Base-by-base conservation (phyloP, 2,797 vertebrate species). In the Betta splendens region DNA sequence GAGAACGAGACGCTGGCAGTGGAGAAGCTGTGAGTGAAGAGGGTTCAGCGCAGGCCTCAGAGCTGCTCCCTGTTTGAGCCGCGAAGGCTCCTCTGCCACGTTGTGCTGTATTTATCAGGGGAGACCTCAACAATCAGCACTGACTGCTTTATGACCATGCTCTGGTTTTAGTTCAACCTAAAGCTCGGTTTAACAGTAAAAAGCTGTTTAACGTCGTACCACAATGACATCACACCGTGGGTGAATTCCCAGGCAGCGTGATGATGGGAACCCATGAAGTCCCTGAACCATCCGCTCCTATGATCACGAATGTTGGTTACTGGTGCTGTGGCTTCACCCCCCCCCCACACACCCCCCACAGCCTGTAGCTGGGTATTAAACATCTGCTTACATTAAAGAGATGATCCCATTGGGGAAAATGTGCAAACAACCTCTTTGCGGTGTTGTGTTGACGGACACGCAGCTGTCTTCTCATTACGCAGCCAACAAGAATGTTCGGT, bases 21-120 rank as follows among this genome's bases (percentile, higher is more conserved):
- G 62, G 91, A 94, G 26, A 79, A 70, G 36, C 83, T 73, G 95
- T 96, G 81, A 93, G 94, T 82, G n/a, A 17, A 31, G 17, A 31
- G 36, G 4, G n/a, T n/a, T n/a, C n/a, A n/a, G 6, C 26, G 35
- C 11, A 12, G 10, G 12, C 11, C 25, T 2, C 5, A 9, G 10
- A 31, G 13, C 12, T 5, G n/a, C n/a, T n/a, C n/a, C n/a, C n/a
- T n/a, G n/a, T n/a, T n/a, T n/a, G n/a, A n/a, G n/a, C n/a, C n/a
- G n/a, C n/a, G n/a, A n/a, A n/a, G n/a, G n/a, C n/a, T n/a, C n/a
- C n/a, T n/a, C n/a, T n/a, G n/a, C n/a, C n/a, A n/a, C n/a, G n/a
- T n/a, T n/a, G n/a, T n/a, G n/a, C n/a, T n/a, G n/a, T n/a, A n/a
- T n/a, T n/a, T n/a, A n/a, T 23, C 22, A 23, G 3, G 23, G 23